These are phyloP conservation scores for Tyrophagus putrescentiae DNA, from an alignment of 1,140 invertebrate species.

Conservation along the genomic window DNA sequence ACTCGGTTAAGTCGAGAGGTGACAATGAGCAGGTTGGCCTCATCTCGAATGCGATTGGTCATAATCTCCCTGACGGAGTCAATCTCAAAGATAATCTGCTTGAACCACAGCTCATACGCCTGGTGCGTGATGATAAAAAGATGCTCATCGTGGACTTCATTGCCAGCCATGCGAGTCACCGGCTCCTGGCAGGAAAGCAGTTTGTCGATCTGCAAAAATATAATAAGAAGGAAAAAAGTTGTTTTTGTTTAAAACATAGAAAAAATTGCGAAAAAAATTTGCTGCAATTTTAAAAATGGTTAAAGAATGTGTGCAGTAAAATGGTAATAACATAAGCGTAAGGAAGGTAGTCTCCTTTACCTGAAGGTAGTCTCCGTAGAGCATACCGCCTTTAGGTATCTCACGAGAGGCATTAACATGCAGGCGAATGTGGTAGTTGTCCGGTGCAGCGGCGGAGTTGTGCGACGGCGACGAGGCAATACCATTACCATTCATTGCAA, in stretches of 20 bases:
- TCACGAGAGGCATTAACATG: slow-evolving; percentile 9
- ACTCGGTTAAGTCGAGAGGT: slow-evolving; percentile 78
- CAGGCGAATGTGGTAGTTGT: not conserved
- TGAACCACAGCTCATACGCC: slow-evolving; percentile 99
- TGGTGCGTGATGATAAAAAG: slow-evolving; percentile 94
- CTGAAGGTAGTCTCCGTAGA: slow-evolving; percentile 70
- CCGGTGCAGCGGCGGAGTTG: not conserved
- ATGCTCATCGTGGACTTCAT: slow-evolving; percentile 82
- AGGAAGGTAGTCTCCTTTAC: slow-evolving; percentile 21
- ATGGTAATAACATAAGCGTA: not conserved
- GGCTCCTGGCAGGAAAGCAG: slow-evolving; percentile 68
- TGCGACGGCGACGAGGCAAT: not conserved
- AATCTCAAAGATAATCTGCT: slow-evolving; percentile 93
- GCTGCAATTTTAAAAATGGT: not conserved
- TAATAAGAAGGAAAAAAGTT: not conserved
- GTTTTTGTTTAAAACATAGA: not conserved
- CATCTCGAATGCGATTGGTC: slow-evolving; percentile 54
- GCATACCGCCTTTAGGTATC: slow-evolving; percentile 41
- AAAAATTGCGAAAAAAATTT: slow-evolving; percentile 18
- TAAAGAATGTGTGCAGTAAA: not conserved
- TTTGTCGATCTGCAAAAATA: slow-evolving; percentile 52
- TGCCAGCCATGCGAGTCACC: slow-evolving; percentile 51
- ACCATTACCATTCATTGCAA: not conserved
- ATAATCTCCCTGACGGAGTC: slow-evolving; percentile 77
- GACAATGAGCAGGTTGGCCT: slow-evolving; percentile 80